A percentile compares a stretch with the other conserved stretches of the same genome.
These are phyloP conservation scores for Epizoanthus illoricatus DNA, from an alignment of 92 coral and sea anemone species.

Conservation along the genomic window DNA sequence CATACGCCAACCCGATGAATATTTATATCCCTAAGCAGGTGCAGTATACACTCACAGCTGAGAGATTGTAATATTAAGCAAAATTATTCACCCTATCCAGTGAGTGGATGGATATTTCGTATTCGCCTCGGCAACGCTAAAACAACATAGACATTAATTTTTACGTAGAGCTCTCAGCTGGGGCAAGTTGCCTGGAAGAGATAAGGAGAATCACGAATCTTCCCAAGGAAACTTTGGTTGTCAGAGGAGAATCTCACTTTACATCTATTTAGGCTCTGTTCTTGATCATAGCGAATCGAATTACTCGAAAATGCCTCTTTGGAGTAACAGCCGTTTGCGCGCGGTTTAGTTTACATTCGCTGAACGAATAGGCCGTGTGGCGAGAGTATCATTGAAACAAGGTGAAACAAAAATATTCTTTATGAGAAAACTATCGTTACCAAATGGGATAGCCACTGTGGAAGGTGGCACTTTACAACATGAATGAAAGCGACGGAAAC, in stretches of 20 bases:
- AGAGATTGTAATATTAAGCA: conserved; percentile 27
- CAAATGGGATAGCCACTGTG: conserved; percentile 11
- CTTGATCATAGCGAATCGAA: not conserved
- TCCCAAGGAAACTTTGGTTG: not conserved
- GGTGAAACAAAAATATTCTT: conserved; percentile 23
- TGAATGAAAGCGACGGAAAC: conserved; percentile 37
- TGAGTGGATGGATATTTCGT: conserved; percentile 38
- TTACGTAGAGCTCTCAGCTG: conserved; percentile 3
- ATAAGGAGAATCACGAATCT: not conserved
- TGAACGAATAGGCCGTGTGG: conserved; percentile 7
- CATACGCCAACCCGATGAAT: conserved; percentile 59
- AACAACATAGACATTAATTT: conserved; percentile 21
- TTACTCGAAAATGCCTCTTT: not conserved
- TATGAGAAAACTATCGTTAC: conserved; percentile 24
- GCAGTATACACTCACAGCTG: conserved; percentile 40
- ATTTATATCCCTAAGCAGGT: conserved; percentile 51
- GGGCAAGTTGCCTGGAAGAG: conserved; percentile 12
- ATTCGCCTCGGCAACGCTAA: conserved; percentile 41
- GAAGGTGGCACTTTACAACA: conserved; percentile 1
- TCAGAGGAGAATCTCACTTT: not conserved
- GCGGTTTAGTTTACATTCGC: not conserved
- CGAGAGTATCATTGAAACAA: conserved; percentile 8
- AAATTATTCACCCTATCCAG: conserved; percentile 42
- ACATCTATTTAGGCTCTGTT: not conserved
- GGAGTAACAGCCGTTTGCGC: not conserved